Evolutionary conservation across 2,113 vertebrate genomes (phyloP), one percentile per base, ranked within the genome.

Genomic region (Tretioscincus oriximinensis): DNA sequence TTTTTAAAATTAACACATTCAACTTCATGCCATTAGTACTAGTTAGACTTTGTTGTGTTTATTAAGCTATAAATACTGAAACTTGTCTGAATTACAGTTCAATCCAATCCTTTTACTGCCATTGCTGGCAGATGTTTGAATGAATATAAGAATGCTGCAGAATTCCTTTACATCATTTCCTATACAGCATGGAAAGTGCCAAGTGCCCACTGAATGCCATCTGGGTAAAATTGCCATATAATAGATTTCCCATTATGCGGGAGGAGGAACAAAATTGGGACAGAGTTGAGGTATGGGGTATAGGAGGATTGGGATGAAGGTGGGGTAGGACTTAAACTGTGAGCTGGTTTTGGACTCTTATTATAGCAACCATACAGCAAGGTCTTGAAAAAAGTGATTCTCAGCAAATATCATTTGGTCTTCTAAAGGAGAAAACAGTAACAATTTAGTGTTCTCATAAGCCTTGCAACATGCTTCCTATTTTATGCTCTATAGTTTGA

Each of bases 1-100:
- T 76, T 47, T 66, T 64, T 65, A 51, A 77, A 77, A 77, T 77
- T 77, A 66, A 65, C 45, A 51, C 12, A 20, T 77, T 66, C 66
- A 22, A 65, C 7, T 11, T 28, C 35, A 65, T 77, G 24, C 61
- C 64, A 6, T 24, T 35, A 76, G 26, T 58, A 20, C 51, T 73
- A 29, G n/a, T 60, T 73, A 31, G 28, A 73, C 51, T 31, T 54
- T 58, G 72, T 9, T 18, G 54, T 29, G 18, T 54, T 73, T 28
- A 31, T 73, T 58, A 29, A 58, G 21, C 6, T 14, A 22, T 58
- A 73, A 58, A 73, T 73, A 58, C n/a, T 28, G n/a, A 7, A 14
- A 21, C 7, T 29, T 31, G 51, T 29, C 28, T 21, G 58, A 31
- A 10, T 54, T 28, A 73, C 18, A 14, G 54, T 16, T 58, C 16